A percentile compares a stretch with the other conserved stretches of the same genome.
phyloP scores from a whole-genome alignment of 2,113 vertebrate species.

The Galbula dea region DNA sequence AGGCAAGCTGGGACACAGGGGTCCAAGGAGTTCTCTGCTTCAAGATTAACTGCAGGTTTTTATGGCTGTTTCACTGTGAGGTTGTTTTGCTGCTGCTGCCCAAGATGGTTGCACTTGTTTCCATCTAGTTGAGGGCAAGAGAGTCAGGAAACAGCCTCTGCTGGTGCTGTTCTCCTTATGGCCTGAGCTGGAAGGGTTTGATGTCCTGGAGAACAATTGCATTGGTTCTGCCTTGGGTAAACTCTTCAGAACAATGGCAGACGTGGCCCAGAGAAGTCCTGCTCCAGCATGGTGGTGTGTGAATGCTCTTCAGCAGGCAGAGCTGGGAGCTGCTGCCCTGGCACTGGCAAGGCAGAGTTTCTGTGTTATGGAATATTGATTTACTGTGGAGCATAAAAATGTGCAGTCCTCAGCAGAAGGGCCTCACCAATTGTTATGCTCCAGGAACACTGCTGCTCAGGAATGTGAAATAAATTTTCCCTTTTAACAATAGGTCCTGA shows the following conservation, averaged over 20 bases:
- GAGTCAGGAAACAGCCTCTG: rapidly evolving
- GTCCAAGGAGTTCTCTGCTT: neutral
- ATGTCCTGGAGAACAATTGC: neutral
- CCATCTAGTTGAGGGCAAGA: neutral
- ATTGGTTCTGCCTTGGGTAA: neutral
- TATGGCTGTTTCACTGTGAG: rapidly evolving
- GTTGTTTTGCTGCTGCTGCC: neutral
- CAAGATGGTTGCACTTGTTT: neutral
- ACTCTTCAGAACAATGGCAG: neutral
- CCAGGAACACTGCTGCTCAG: constrained; percentile 55
- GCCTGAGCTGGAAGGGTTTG: neutral
- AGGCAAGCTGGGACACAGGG: neutral
- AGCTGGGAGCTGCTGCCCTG: neutral
- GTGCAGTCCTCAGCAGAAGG: constrained; percentile 54
- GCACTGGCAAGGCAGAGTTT: neutral
- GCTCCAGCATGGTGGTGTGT: neutral
- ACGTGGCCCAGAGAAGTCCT: neutral
- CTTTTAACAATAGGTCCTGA: constrained; percentile 43
- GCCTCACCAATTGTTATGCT: constrained; percentile 61
- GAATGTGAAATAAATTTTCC: constrained; percentile 65
- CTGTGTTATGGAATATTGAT: constrained; percentile 41
- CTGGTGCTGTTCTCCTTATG: neutral
- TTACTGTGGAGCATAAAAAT: constrained; percentile 46
- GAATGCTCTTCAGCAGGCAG: neutral
- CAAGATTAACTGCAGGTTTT: neutral